Conservation (phyloP, 2,888 invertebrate species). For the Ectobius pallidus region DNA sequence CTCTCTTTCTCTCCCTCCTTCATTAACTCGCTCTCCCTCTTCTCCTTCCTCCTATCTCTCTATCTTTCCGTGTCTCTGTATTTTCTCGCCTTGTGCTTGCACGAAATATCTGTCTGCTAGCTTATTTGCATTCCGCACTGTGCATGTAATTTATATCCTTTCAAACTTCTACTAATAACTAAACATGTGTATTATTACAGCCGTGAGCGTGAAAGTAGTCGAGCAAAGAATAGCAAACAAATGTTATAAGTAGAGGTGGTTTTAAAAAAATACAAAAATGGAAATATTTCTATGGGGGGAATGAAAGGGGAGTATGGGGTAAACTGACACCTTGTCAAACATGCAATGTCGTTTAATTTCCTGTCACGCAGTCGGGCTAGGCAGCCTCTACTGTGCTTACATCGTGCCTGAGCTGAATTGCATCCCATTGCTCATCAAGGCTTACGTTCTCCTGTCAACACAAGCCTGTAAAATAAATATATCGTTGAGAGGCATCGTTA, state of each 20-base stretch:
- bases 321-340: slow-evolving; percentile 22
- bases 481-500: neutral
- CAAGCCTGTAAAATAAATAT: neutral
- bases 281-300: neutral
- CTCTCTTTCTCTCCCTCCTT: too few relatives aligned
- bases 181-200: slow-evolving; percentile 5
- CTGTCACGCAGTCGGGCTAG: slow-evolving; percentile 12
- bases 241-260: neutral
- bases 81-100: too few relatives aligned
- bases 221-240: neutral
- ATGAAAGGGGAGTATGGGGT: neutral
- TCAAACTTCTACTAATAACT: neutral
- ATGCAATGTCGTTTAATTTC: slow-evolving; percentile 28
- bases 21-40: too few relatives aligned
- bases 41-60: too few relatives aligned
- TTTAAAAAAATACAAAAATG: neutral
- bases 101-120: too few relatives aligned
- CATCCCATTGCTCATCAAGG: neutral
- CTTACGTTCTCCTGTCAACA: neutral
- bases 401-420: neutral
- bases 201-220: neutral
- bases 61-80: too few relatives aligned
- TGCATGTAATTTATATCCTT: neutral
- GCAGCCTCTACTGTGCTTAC: neutral
- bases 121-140: too few relatives aligned